Base-by-base conservation (phyloP, 2,888 invertebrate genomes). In the Cheilosia vernalis region DNA sequence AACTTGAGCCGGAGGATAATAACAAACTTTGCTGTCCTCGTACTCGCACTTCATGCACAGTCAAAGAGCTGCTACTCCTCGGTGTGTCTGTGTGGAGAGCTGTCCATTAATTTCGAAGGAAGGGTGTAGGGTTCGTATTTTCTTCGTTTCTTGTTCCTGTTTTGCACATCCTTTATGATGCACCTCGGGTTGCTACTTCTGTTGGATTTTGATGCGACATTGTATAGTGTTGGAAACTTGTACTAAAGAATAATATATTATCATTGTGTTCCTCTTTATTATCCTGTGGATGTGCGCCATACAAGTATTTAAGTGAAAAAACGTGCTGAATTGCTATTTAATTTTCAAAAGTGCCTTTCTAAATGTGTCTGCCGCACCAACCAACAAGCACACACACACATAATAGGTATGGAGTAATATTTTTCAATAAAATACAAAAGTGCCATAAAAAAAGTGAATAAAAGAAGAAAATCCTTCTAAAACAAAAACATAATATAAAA, bases 311-410 rank as follows among this genome's bases (percentile, higher is more conserved):
- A 85, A 85, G 85, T 85, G 85, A 85, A 85, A 82, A 82, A 86
- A 82, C 86, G 86, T 86, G 86, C 86, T 86, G 82, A 82, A 86
- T 86, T 86, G 86, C 77, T 82, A 86, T 86, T 86, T 86, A 86
- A 86, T 86, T 86, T 85, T 86, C 24, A 82, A 82, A 86, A 82
- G 82, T 77, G 86, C 78, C 86, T 77, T 77, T 70, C 69, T 78
- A 86, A 86, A 86, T 82, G 81, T 76, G 49, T 80, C 85, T 76
- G 76, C 64, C 55, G 21, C 49, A 51, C 24, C n/a, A 33, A 33
- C 33, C 37, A 37, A 49, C 19, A 44, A 49, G 53, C 37, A 53
- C 51, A 69, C 27, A 9, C 42, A 63, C 33, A 74, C 37, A 13
- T 2, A 37, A 3, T 13, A 13, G 21, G 33, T 19, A 21, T 10